Evolutionary conservation across 2,888 invertebrate species (phyloP).

Genomic region (Crepidodera aurea): DNA sequence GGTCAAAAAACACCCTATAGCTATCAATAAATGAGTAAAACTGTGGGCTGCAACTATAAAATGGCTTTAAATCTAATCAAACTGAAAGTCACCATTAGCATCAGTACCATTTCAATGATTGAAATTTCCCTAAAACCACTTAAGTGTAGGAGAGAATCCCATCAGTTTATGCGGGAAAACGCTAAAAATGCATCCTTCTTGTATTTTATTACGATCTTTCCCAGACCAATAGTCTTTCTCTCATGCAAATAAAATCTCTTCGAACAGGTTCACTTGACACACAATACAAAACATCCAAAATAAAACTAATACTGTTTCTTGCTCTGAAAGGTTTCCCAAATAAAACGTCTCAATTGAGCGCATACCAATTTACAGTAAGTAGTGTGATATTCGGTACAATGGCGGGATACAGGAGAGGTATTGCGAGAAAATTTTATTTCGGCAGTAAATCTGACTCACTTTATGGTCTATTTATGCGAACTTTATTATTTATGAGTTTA

Average conservation of each 20-base stretch:
- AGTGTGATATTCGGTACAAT: constrained; percentile 13
- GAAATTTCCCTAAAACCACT: constrained; percentile 28
- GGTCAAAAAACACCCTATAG: no score
- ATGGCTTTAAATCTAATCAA: constrained; percentile 22
- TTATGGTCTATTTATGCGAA: constrained; percentile 2
- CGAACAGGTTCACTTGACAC: constrained; percentile 24
- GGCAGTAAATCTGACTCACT: not conserved
- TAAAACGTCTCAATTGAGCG: constrained; percentile 30
- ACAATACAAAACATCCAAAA: constrained; percentile 15
- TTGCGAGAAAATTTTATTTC: constrained; percentile 3
- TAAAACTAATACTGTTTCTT: constrained; percentile 14
- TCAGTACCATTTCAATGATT: constrained; percentile 26
- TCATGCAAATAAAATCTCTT: constrained; percentile 26
- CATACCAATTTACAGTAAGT: constrained; percentile 27
- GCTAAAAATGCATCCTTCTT: constrained; percentile 27
- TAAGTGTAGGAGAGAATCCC: constrained; percentile 19
- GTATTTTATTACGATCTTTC: constrained; percentile 30
- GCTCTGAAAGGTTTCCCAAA: constrained; percentile 11
- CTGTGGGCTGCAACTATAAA: not conserved
- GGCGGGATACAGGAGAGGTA: not conserved
- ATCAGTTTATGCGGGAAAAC: constrained; percentile 33
- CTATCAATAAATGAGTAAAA: no score
- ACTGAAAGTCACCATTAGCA: constrained; percentile 26
- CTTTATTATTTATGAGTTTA: not conserved
- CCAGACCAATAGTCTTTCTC: constrained; percentile 20